Evolutionary conservation across 2,888 invertebrate species (phyloP).

Genomic region (Tachina grossa): DNA sequence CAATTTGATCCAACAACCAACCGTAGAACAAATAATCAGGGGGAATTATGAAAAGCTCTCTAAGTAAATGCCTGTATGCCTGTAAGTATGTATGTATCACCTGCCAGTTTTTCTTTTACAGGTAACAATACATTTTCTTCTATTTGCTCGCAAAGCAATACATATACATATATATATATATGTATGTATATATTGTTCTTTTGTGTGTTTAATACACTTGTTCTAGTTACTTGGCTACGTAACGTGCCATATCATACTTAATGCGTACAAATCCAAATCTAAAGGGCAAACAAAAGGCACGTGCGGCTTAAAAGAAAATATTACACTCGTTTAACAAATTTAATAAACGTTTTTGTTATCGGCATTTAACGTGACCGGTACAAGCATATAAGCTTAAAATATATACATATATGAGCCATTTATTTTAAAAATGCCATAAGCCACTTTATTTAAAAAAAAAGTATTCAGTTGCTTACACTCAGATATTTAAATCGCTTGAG

Average conservation of each 20-base stretch:
- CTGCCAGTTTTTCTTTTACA: not conserved
- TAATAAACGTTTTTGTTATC: too few species aligned
- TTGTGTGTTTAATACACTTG: constrained; percentile 12
- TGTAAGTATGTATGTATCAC: not conserved
- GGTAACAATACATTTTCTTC: not conserved
- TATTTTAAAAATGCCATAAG: too few species aligned
- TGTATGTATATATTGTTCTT: not conserved
- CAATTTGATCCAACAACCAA: constrained; percentile 11
- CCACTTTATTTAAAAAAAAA: too few species aligned
- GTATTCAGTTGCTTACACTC: too few species aligned
- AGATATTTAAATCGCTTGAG: too few species aligned
- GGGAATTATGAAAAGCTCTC: not conserved
- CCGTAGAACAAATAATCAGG: not conserved
- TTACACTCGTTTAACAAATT: too few species aligned
- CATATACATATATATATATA: not conserved
- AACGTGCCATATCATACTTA: constrained; percentile 30
- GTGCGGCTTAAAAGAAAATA: too few species aligned
- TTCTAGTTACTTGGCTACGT: constrained; percentile 34
- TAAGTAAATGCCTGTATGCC: not conserved
- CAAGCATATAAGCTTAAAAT: too few species aligned
- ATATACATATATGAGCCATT: too few species aligned
- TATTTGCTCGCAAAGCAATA: not conserved
- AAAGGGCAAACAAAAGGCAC: constrained; percentile 10
- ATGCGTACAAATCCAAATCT: not conserved
- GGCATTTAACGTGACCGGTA: too few species aligned